Percentiles rank a stretch among this genome's conserved stretches.
These are phyloP conservation scores for Muscina levida DNA, from an alignment of 2,888 invertebrate genomes.

Conservation along the genomic window DNA sequence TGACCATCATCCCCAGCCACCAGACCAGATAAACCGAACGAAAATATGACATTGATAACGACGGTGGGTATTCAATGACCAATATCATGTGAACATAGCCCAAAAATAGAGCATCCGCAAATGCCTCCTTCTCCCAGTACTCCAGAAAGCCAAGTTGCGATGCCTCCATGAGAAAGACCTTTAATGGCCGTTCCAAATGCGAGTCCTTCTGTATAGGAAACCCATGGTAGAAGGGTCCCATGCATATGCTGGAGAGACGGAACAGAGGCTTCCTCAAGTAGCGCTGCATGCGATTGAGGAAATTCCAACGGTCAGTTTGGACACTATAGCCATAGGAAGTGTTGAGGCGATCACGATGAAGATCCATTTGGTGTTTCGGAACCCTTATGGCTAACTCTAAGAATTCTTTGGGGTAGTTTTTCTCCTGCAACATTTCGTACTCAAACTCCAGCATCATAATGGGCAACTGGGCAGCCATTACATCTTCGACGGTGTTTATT, in stretches of 20 bases:
- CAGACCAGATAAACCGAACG: conserved; percentile 68
- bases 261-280: conserved; percentile 71
- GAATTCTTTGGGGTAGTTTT: conserved; percentile 65
- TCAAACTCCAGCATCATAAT: conserved; percentile 70
- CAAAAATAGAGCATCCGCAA: conserved; percentile 71
- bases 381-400: conserved; percentile 66
- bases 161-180: conserved; percentile 70
- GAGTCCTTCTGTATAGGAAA: conserved; percentile 73
- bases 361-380: conserved; percentile 62
- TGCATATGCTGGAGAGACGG: conserved; percentile 71
- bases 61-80: conserved; percentile 61
- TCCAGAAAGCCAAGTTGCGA: conserved; percentile 70
- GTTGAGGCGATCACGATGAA: conserved; percentile 71
- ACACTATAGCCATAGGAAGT: conserved; percentile 71
- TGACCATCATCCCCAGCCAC: conserved; percentile 68
- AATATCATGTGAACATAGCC: conserved; percentile 63
- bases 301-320: conserved; percentile 74
- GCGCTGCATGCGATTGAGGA: conserved; percentile 71
- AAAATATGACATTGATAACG: conserved; percentile 70
- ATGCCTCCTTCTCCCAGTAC: conserved; percentile 70
- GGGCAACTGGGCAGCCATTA: conserved; percentile 70
- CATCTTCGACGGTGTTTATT: conserved; percentile 70
- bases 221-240: conserved; percentile 72
- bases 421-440: conserved; percentile 56
- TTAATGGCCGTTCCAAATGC: conserved; percentile 69